These are phyloP conservation scores for Chlorops oryzae DNA, from an alignment of 1,140 invertebrate genomes.

Conservation along the genomic window DNA sequence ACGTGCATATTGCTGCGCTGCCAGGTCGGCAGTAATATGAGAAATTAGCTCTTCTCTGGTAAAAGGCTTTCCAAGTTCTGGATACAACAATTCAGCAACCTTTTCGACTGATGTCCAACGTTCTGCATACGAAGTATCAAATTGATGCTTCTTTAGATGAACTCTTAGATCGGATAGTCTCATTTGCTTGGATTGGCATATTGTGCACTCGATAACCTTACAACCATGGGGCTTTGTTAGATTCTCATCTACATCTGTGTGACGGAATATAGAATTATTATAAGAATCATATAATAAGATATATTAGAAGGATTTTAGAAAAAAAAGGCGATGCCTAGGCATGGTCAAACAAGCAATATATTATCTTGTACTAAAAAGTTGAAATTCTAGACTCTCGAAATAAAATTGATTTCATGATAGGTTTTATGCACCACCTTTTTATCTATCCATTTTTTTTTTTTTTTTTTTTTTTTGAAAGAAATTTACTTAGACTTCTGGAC, in stretches of 20 bases:
- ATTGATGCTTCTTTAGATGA: conserved; percentile 27
- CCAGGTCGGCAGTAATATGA: conserved; percentile 27
- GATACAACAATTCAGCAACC: conserved; percentile 21
- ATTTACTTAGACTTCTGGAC: too few relatives aligned
- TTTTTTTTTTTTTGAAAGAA: too few relatives aligned
- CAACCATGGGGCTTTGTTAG: conserved; percentile 31
- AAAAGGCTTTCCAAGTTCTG: conserved; percentile 19
- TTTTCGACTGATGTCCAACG: conserved; percentile 4
- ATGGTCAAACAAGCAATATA: too few relatives aligned
- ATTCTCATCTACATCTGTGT: conserved; percentile 14
- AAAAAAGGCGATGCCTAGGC: too few relatives aligned
- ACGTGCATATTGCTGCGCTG: conserved; percentile 21
- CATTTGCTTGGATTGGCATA: conserved; percentile 32
- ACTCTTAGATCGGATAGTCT: conserved; percentile 32
- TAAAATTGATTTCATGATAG: too few relatives aligned
- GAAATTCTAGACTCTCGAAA: too few relatives aligned
- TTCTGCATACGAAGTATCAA: conserved; percentile 12
- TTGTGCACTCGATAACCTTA: conserved; percentile 40
- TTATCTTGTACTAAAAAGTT: too few relatives aligned
- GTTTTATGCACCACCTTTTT: too few relatives aligned
- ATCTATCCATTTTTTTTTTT: too few relatives aligned
- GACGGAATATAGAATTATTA: too few relatives aligned
- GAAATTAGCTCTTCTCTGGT: conserved; percentile 16
- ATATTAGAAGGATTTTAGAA: too few relatives aligned
- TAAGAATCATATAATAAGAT: too few relatives aligned